These are phyloP conservation scores for Polydrusus cervinus DNA, from an alignment of 2,888 invertebrate genomes.

Conservation along the genomic window DNA sequence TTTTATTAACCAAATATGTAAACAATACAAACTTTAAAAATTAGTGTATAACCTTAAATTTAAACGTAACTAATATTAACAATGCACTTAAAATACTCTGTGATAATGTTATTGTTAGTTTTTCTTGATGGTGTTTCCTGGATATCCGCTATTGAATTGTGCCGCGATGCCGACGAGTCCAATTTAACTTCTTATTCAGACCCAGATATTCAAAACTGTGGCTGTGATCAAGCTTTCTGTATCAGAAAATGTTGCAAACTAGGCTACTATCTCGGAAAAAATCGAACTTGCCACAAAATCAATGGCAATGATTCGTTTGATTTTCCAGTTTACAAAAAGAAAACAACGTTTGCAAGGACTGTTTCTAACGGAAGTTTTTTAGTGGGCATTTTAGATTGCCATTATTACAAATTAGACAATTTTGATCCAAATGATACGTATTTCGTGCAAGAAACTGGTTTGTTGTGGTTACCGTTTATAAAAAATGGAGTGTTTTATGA, in stretches of 20 bases:
- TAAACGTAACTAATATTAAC: not conserved
- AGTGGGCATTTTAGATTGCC: constrained; percentile 53
- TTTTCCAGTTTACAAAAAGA: constrained; percentile 45
- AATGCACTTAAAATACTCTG: not conserved
- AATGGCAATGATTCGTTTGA: constrained; percentile 47
- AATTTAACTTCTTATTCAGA: constrained; percentile 46
- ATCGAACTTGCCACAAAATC: constrained; percentile 46
- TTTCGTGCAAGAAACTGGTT: constrained; percentile 60
- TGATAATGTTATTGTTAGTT: not conserved
- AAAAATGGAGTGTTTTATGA: constrained; percentile 42
- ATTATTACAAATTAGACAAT: constrained; percentile 28
- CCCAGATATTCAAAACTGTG: constrained; percentile 45
- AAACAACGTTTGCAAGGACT: constrained; percentile 18
- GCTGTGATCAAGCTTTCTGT: constrained; percentile 52
- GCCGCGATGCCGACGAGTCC: constrained; percentile 7
- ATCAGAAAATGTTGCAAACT: constrained; percentile 59
- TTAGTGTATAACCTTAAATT: not conserved
- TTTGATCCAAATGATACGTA: constrained; percentile 51
- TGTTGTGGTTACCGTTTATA: constrained; percentile 56
- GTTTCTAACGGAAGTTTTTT: constrained; percentile 24
- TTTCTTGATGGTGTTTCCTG: not conserved
- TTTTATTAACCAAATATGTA: not conserved
- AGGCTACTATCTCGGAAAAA: constrained; percentile 51
- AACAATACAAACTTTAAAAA: not conserved
- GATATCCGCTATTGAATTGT: constrained; percentile 14